Evolutionary conservation across 2,888 invertebrate genomes (phyloP), one percentile per base, ranked within the genome.

Genomic region (Xestia xanthographa): DNA sequence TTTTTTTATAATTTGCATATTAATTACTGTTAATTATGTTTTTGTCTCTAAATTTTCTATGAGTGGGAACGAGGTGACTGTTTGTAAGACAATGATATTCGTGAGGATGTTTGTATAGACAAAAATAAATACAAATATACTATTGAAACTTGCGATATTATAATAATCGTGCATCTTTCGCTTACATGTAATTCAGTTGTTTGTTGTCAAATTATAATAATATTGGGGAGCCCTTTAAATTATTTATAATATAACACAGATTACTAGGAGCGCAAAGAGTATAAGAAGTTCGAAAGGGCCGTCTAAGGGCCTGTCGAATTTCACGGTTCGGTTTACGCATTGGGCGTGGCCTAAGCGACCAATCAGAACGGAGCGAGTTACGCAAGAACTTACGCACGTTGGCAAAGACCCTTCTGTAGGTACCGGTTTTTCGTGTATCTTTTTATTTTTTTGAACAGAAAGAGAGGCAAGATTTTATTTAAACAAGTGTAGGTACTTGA

Each of bases 231-330:
- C 95, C 96, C 96, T 95, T 96, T 95, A 96, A 96, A 96, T 96
- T 96, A 97, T 97, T 97, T 97, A 97, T 97, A 97, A 96, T 97
- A 97, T 96, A 97, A 97, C 95, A 94, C 96, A 94, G 93, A 89
- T 89, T 91, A 97, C 96, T 91, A 95, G 96, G 96, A 92, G 81
- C 88, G 85, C 95, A 97, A 91, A 94, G 91, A 89, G 76, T 87
- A 75, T 84, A 88, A 95, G 91, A 94, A 95, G 96, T 83, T 94
- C 62, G 84, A 91, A 95, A 96, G 95, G 97, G 96, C 93, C 87
- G 86, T 83, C 86, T 87, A 95, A 95, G 96, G 96, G 95, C 93
- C 91, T 91, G 93, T 91, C 92, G 92, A 94, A 94, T 92, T 94
- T 92, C 93, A 95, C 94, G 94, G 95, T 95, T 93, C 90, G 90